Evolutionary conservation across 2,888 invertebrate genomes (phyloP), one percentile per base, ranked within the genome.

Genomic region (Aleiodes testaceus): DNA sequence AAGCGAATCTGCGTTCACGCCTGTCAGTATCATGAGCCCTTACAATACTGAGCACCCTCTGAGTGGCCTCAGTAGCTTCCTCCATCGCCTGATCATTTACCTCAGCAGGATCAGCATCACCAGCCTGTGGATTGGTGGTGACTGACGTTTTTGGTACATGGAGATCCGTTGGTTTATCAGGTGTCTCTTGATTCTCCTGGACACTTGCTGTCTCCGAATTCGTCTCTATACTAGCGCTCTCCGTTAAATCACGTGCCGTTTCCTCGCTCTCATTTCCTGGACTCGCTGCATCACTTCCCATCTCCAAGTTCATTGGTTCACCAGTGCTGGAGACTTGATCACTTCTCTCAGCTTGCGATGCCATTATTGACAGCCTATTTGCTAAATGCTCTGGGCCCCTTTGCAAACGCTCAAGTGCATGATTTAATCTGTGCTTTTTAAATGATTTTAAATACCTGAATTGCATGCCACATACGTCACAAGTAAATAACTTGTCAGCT

Each of bases 391-490:
- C 85, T 2, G 85, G 82, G 0, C 80, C 82, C 2, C 94, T 93
- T 83, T 95, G 95, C 69, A 95, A 89, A 75, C 95, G 91, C 85
- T 95, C 95, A 45, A 96, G 87, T 0, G 95, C 95, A 86, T 96
- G 96, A 82, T 96, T 96, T 70, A 96, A 90, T 22, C 96, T 91
- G 84, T 96, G 96, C 87, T 96, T 96, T 87, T 95, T 95, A 88
- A 96, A 96, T 0, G 95, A 96, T 83, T 96, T 96, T 63, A 96
- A 90, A 87, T 96, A 96, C 77, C 95, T 83, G 84, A 96, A 96
- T 86, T 96, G 96, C 96, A 96, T 96, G 73, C 96, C 96, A 87
- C 96, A 96, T 2, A 96, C 95, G 84, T 96, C 96, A 84, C 96
- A 96, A 18, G 95, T 95, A 88, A 96, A 96, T 16, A 96, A 91